Percentiles rank a stretch among this genome's conserved stretches.
Conservation (phyloP, 2,888 invertebrate genomes). For the Lasioglossum calceatum region DNA sequence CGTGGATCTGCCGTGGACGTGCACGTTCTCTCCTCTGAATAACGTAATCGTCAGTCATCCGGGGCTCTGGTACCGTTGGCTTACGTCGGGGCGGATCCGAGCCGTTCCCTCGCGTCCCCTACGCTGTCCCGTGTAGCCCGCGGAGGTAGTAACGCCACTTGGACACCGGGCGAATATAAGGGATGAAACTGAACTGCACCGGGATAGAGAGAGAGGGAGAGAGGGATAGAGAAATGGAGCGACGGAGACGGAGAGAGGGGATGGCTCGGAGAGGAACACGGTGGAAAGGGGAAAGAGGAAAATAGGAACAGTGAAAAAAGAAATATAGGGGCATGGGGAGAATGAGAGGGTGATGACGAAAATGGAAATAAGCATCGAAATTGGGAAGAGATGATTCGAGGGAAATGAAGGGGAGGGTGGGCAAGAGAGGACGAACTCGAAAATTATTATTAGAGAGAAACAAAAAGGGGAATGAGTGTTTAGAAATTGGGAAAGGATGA, state of each 20-base stretch:
- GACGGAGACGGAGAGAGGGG: background rate
- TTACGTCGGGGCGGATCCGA: slow-evolving; percentile 61
- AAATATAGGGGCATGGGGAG: background rate
- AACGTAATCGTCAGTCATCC: slow-evolving; percentile 78
- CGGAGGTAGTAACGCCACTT: slow-evolving; percentile 68
- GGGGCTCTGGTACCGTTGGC: slow-evolving; percentile 72
- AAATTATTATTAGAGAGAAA: background rate
- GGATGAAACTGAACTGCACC: slow-evolving; percentile 57
- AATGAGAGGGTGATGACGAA: background rate
- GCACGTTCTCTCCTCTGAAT: slow-evolving; percentile 63
- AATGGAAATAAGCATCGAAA: background rate
- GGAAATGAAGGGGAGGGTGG: background rate
- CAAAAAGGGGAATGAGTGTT: background rate
- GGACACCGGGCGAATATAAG: slow-evolving; percentile 69
- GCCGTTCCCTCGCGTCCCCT: slow-evolving; percentile 38
- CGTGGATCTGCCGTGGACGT: slow-evolving; percentile 55
- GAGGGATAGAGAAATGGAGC: background rate
- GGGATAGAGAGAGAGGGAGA: too few species aligned
- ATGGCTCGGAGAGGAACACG: background rate
- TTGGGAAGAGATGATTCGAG: background rate
- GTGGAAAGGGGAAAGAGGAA: background rate
- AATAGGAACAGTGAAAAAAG: background rate
- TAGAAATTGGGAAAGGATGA: background rate
- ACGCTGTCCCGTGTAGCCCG: slow-evolving; percentile 38
- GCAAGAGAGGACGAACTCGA: background rate